Percentiles rank a stretch among this genome's conserved stretches.
Conservation (phyloP, 1,140 invertebrate genomes). For the Brachystomella parvula region DNA sequence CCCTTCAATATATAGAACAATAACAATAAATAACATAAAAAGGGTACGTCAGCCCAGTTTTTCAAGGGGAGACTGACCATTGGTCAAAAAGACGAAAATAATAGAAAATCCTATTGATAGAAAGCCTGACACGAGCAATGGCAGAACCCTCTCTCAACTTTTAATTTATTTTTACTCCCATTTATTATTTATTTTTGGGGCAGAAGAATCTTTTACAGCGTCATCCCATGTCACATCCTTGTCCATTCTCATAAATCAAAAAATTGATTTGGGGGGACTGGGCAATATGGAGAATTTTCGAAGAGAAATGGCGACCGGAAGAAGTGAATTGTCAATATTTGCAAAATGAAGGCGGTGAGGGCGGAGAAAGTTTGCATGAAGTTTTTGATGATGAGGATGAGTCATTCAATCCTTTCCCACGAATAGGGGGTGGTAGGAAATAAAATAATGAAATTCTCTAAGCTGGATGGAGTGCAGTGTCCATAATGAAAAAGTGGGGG, state of each 20-base stretch:
- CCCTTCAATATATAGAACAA: not conserved
- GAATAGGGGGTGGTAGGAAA: too few relatives aligned
- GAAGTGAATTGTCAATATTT: too few relatives aligned
- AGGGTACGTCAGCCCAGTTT: conserved; percentile 10
- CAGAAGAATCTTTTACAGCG: not conserved
- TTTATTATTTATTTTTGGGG: not conserved
- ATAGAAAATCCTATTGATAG: conserved; percentile 6
- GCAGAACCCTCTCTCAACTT: not conserved
- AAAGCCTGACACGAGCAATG: not conserved
- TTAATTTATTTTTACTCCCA: not conserved
- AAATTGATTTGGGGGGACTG: too few relatives aligned
- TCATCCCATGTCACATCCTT: conserved; percentile 1
- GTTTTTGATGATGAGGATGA: too few relatives aligned
- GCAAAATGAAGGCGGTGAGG: too few relatives aligned
- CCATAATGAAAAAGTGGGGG: too few relatives aligned
- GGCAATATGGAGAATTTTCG: too few relatives aligned
- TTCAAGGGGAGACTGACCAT: conserved; percentile 6
- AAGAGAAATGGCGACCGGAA: too few relatives aligned
- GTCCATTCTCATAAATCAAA: conserved; percentile 1
- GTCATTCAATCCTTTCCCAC: too few relatives aligned
- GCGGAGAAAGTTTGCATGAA: too few relatives aligned
- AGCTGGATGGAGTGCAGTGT: too few relatives aligned
- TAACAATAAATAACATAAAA: conserved; percentile 6
- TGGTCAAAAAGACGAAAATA: conserved; percentile 1
- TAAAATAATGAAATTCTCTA: too few relatives aligned